These are phyloP conservation scores for Eutolmus rufibarbis DNA, from an alignment of 2,888 invertebrate genomes.

Conservation along the genomic window DNA sequence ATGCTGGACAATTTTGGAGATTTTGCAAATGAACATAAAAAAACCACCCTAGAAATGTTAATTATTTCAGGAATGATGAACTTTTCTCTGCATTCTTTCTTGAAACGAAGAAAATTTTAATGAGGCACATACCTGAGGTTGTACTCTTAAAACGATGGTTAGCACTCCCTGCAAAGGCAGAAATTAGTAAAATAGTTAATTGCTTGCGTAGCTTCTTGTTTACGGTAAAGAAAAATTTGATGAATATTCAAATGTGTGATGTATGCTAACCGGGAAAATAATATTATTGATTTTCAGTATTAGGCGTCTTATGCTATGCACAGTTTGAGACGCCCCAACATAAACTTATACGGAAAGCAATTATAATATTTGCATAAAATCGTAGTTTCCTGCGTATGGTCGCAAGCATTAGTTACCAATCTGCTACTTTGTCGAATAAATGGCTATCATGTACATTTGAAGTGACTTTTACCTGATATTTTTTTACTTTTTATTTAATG, in stretches of 20 bases:
- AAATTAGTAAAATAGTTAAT: background rate
- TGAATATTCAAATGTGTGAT: background rate
- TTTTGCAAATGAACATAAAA: background rate
- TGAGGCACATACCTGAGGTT: background rate
- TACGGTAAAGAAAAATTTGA: background rate
- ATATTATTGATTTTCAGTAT: background rate
- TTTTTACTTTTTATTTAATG: too few relatives aligned
- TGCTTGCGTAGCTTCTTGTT: background rate
- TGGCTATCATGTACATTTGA: too few relatives aligned
- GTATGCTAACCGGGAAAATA: background rate
- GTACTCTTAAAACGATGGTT: background rate
- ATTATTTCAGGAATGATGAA: background rate
- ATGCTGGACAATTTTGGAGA: background rate
- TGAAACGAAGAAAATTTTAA: background rate
- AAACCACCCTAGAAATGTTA: background rate
- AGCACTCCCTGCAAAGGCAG: background rate
- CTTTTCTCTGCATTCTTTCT: background rate
- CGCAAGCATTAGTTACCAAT: too few relatives aligned
- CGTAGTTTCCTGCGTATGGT: too few relatives aligned
- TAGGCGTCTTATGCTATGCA: too few relatives aligned
- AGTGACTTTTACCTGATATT: too few relatives aligned
- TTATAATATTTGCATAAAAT: too few relatives aligned
- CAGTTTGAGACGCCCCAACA: too few relatives aligned
- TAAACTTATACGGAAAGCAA: too few relatives aligned
- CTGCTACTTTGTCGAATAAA: too few relatives aligned